Evolutionary conservation across 2,888 invertebrate genomes (phyloP).

Genomic region (Mythimna ferrago): DNA sequence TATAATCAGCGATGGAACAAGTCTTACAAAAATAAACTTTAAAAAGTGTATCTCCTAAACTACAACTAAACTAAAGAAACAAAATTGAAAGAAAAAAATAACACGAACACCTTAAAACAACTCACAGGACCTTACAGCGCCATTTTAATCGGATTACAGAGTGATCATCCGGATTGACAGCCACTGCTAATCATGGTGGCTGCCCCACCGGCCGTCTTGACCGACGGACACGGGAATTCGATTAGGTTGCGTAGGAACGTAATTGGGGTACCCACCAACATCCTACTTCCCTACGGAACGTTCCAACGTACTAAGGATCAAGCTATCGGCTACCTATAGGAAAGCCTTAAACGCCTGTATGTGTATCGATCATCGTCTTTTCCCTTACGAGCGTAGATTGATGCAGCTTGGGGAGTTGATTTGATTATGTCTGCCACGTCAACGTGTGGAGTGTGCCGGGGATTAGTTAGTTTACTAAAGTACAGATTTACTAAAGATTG

Average conservation of each 20-base stretch:
- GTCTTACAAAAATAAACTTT: too few species aligned
- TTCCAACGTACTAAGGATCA: constrained; percentile 14
- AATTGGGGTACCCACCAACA: constrained; percentile 66
- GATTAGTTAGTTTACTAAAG: not conserved
- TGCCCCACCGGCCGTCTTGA: constrained; percentile 57
- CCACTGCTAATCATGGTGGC: constrained; percentile 37
- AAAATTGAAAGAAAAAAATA: too few species aligned
- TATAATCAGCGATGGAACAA: too few species aligned
- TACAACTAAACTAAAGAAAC: too few species aligned
- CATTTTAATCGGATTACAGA: constrained; percentile 39
- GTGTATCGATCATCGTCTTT: constrained; percentile 44
- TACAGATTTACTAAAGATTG: not conserved
- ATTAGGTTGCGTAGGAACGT: constrained; percentile 72
- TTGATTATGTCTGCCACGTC: constrained; percentile 1
- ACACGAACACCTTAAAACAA: too few species aligned
- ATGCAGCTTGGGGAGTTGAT: constrained; percentile 22
- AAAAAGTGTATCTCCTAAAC: too few species aligned
- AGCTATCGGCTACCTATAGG: constrained; percentile 27
- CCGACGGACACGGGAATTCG: constrained; percentile 76
- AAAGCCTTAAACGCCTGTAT: constrained; percentile 43
- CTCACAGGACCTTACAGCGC: not conserved
- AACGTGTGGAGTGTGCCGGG: not conserved
- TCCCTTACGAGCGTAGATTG: constrained; percentile 29
- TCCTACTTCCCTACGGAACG: constrained; percentile 43
- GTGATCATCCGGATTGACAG: constrained; percentile 43